Evolutionary conservation across 2,113 vertebrate species (phyloP), one percentile per base, ranked within the genome.

Genomic region (Myotis lucifugus): DNA sequence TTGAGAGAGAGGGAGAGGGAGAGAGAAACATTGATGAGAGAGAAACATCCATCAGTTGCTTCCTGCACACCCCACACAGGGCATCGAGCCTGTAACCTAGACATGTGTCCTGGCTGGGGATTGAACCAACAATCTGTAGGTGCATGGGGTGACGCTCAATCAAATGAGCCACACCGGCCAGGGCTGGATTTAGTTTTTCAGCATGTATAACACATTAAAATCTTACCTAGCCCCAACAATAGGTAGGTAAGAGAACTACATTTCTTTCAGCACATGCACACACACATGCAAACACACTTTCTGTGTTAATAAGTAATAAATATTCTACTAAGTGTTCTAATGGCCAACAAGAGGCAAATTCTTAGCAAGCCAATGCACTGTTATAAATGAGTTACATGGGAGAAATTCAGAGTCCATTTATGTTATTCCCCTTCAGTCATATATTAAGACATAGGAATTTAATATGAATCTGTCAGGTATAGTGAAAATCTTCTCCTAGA

Each of bases 321-420:
- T 97, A 97, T 96, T 97, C 95, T 90, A 91, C 95, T 96, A 97
- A 97, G 87, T 85, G 69, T 94, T 92, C 88, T 96, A 91, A 97
- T 95, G 77, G 85, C 83, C 90, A 94, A 84, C 77, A 86, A 96
- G 95, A 97, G 94, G 88, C 70, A 86, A 90, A 96, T 96, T 91
- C 93, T 84, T 72, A 86, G 94, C 66, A 95, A 90, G 70, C 64
- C 2, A 13, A 93, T 81, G 83, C 76, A 94, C 85, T 92, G 54
- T 70, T 40, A 6, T 85, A 92, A 95, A 92, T 91, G 93, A 94
- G 69, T 46, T 97, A 78, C 64, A 83, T 67, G 90, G 92, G 82
- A 93, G 79, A 93, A 96, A 95, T 94, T 95, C 72, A n/a, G 73
- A 97, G 73, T 78, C 73, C 79, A 77, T 72, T 95, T 95, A 86